Evolutionary conservation across 2,797 vertebrate genomes (phyloP).

Genomic region (Selene dorsalis): DNA sequence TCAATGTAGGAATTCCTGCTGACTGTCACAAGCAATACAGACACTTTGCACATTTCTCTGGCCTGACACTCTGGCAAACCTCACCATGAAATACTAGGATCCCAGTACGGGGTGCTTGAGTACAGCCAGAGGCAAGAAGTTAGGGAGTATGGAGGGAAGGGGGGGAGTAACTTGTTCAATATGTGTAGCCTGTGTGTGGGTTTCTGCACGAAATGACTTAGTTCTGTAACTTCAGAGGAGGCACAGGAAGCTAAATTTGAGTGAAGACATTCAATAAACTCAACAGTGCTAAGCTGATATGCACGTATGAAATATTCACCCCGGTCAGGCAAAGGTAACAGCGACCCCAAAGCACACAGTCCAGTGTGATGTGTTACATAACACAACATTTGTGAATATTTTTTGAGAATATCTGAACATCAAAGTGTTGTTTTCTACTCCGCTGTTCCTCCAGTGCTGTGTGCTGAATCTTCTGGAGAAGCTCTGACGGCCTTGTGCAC

Average conservation of each 20-base stretch:
- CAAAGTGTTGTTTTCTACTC: too few relatives aligned
- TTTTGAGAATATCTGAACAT: too few relatives aligned
- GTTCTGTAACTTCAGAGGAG: constrained; percentile 37
- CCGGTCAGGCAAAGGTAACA: neutral
- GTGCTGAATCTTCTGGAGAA: neutral
- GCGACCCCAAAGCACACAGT: constrained; percentile 11
- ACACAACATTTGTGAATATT: too few relatives aligned
- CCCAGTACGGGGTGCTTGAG: constrained; percentile 53
- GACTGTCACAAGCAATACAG: constrained; percentile 63
- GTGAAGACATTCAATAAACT: constrained; percentile 51
- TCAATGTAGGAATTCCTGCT: constrained; percentile 40
- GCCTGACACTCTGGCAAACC: constrained; percentile 57
- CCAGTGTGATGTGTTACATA: neutral
- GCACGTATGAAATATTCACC: constrained; percentile 45
- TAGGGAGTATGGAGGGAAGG: constrained; percentile 11
- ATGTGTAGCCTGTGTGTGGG: neutral
- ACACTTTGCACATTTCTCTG: constrained; percentile 54
- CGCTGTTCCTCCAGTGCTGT: neutral
- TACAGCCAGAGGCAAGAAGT: constrained; percentile 49
- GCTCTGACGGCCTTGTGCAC: neutral
- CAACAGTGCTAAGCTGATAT: constrained; percentile 28
- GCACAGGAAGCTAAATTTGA: constrained; percentile 39
- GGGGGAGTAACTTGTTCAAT: too few relatives aligned
- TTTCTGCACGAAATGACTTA: constrained; percentile 11
- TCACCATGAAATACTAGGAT: constrained; percentile 53